Percentiles rank a stretch among this genome's conserved stretches.
These are phyloP conservation scores for Chromis chromis DNA, from an alignment of 2,797 vertebrate species.

Conservation along the genomic window DNA sequence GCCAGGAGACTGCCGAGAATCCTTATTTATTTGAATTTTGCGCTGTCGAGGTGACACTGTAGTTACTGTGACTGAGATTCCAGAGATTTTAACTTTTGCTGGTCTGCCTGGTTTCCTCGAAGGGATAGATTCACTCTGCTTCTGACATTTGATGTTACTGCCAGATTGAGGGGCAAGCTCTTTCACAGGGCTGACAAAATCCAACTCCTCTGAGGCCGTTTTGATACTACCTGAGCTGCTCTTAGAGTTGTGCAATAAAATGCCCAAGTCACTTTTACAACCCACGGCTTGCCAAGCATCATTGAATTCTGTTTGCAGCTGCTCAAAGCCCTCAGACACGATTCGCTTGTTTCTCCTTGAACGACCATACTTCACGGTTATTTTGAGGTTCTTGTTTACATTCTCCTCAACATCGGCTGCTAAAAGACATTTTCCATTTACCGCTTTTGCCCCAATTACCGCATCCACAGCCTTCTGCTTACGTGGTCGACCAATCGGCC, in stretches of 20 bases:
- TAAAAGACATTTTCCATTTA: constrained; percentile 62
- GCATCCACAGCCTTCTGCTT: constrained; percentile 85
- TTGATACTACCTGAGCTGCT: constrained; percentile 50
- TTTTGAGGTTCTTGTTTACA: constrained; percentile 90
- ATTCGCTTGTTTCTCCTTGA: constrained; percentile 92
- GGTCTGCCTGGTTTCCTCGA: constrained; percentile 93
- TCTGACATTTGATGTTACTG: constrained; percentile 85
- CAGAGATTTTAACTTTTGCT: constrained; percentile 95
- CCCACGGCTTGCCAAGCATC: constrained; percentile 68
- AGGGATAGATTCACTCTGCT: constrained; percentile 83
- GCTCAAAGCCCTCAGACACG: constrained; percentile 88
- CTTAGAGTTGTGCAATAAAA: constrained; percentile 60
- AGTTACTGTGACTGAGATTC: constrained; percentile 93
- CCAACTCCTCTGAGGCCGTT: constrained; percentile 72
- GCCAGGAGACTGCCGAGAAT: constrained; percentile 70
- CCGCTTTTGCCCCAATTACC: constrained; percentile 57
- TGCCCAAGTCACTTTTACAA: constrained; percentile 54
- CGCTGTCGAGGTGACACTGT: constrained; percentile 91
- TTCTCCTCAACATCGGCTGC: constrained; percentile 73
- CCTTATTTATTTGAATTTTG: constrained; percentile 89
- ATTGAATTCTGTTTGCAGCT: constrained; percentile 76
- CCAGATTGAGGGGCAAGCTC: constrained; percentile 80
- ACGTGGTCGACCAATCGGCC: constrained; percentile 93
- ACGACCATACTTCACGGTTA: constrained; percentile 93
- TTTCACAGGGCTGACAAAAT: constrained; percentile 87